A percentile compares a stretch with the other conserved stretches of the same genome.
These are phyloP conservation scores for Potamarius usumacintae DNA, from an alignment of 2,113 vertebrate genomes.

Conservation along the genomic window DNA sequence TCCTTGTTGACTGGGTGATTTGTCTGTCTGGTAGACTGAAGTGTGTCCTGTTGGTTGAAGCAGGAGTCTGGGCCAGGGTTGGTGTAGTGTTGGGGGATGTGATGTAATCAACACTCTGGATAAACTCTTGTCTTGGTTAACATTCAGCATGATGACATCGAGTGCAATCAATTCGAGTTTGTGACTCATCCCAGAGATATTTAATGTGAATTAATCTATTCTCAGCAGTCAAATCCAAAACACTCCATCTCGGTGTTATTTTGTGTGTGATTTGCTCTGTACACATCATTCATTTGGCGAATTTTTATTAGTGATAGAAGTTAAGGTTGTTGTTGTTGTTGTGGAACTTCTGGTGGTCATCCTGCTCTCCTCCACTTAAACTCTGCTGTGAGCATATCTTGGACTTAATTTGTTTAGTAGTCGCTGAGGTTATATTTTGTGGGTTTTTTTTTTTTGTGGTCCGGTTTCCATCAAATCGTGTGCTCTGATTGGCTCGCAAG, in stretches of 20 bases:
- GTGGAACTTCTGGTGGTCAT: neutral
- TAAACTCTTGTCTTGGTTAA: neutral
- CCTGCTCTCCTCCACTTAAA: neutral
- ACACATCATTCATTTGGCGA: neutral
- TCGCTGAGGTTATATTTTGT: neutral
- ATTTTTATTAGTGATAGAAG: neutral
- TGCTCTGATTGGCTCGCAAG: no score
- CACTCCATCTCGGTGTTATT: neutral
- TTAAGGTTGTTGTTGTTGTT: neutral
- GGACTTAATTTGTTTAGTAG: neutral
- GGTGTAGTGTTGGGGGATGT: neutral
- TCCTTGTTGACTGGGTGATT: neutral
- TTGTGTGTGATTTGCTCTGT: neutral
- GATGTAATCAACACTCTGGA: neutral
- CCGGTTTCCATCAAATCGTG: no score
- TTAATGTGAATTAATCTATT: neutral
- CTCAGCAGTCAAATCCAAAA: neutral
- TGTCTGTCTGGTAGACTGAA: neutral
- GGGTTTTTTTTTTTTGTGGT: no score
- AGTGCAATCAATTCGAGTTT: neutral
- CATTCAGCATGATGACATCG: slow-evolving; percentile 40
- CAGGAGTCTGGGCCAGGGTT: neutral
- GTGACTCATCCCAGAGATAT: neutral
- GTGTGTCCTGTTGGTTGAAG: no score
- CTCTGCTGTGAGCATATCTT: neutral